A percentile compares a stretch with the other conserved stretches of the same genome.
Conservation (phyloP, 2,113 vertebrate genomes). For the Malurus melanocephalus region DNA sequence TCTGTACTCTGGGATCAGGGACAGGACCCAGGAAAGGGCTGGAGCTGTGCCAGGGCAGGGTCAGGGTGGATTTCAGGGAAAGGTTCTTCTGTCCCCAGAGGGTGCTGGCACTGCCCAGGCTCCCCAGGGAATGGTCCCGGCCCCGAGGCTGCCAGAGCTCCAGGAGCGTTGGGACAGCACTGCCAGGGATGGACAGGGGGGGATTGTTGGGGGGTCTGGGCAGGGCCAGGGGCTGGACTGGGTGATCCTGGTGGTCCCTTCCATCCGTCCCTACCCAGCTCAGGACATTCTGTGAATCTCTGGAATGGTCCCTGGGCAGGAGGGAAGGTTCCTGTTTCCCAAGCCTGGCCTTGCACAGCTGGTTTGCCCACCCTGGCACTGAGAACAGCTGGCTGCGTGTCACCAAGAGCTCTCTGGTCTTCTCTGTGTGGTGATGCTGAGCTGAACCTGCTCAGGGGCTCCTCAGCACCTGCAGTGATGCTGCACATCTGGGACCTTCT, state of each 20-base stretch:
- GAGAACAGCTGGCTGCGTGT: fast-evolving
- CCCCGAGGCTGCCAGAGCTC: background rate
- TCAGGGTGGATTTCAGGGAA: fast-evolving
- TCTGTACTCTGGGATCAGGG: background rate
- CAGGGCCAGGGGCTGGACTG: fast-evolving
- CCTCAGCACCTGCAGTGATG: background rate
- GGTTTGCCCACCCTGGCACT: background rate
- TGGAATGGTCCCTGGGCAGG: background rate
- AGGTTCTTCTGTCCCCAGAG: background rate
- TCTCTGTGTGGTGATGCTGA: fast-evolving
- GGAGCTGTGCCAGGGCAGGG: background rate
- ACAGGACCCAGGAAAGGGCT: fast-evolving
- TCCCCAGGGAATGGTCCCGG: background rate
- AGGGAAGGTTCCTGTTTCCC: background rate
- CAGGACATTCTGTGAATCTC: background rate
- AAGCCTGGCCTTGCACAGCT: background rate
- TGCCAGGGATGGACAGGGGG: background rate
- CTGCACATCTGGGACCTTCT: background rate
- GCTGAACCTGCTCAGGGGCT: background rate
- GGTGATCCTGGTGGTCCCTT: background rate
- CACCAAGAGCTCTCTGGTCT: too few species aligned
- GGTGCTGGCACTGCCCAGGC: background rate
- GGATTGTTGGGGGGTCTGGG: background rate
- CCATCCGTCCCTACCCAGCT: background rate
- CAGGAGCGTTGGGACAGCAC: background rate